phyloP scores from a whole-genome alignment of 2,797 vertebrate genomes.

The Ciconia nigra region DNA sequence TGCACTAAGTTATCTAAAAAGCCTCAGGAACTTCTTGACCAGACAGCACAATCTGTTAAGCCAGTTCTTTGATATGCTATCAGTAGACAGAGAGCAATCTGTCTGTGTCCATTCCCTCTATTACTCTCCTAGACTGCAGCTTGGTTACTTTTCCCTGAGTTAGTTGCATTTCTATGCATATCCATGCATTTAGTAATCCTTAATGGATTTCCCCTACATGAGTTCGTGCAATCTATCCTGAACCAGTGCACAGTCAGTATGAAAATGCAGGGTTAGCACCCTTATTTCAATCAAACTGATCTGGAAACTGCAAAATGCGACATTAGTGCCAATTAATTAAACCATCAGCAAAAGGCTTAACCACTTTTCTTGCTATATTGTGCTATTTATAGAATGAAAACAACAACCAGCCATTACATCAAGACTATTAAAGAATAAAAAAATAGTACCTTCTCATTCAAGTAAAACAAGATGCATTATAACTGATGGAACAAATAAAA shows the following conservation, averaged over 20 bases:
- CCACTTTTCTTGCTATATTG: neutral
- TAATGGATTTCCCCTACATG: neutral
- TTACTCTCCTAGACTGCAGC: neutral
- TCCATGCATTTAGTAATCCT: neutral
- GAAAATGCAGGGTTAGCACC: neutral
- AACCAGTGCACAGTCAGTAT: neutral
- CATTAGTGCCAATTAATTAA: neutral
- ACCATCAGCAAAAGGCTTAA: neutral
- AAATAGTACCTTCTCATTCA: neutral
- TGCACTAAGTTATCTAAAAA: neutral
- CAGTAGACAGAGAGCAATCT: neutral
- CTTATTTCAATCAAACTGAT: neutral
- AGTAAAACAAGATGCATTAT: neutral
- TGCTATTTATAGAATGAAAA: neutral
- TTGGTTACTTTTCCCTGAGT: neutral
- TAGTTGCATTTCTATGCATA: neutral
- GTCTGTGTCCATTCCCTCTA: neutral
- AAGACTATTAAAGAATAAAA: neutral
- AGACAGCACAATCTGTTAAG: constrained; percentile 14
- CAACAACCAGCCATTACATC: neutral
- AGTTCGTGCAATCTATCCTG: neutral
- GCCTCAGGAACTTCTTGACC: neutral
- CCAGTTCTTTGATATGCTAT: neutral
- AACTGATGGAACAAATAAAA: neutral
- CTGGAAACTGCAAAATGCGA: neutral